A percentile compares a stretch with the other conserved stretches of the same genome.
Evolutionary conservation across 2,113 vertebrate species (phyloP).

Genomic region (Struthidea cinerea): DNA sequence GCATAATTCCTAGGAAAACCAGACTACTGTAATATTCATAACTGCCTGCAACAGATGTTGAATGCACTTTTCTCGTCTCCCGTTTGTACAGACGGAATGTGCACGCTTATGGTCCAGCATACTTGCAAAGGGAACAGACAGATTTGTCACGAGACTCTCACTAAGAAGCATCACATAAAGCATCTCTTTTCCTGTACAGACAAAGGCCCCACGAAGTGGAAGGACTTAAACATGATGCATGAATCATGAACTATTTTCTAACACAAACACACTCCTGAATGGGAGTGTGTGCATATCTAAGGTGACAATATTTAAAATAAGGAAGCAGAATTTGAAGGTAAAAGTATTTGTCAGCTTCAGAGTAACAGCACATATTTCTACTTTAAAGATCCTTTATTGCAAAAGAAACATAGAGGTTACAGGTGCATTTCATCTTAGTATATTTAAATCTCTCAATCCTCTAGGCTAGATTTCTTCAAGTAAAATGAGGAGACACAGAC

Average conservation of each 20-base stretch:
- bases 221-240: not conserved
- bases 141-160: not conserved
- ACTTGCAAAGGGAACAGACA: not conserved
- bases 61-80: not conserved
- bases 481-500: not conserved
- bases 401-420: not conserved
- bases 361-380: not conserved
- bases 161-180: not conserved
- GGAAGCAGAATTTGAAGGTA: not conserved
- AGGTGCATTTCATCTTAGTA: not conserved
- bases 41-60: constrained; percentile 5
- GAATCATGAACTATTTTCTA: not conserved
- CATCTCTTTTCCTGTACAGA: not conserved
- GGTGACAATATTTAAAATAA: not conserved
- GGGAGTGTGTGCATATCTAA: not conserved
- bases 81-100: not conserved
- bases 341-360: not conserved
- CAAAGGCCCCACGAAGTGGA: not conserved
- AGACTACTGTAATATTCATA: not conserved
- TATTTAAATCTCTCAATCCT: not conserved
- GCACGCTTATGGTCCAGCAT: not conserved
- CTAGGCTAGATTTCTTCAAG: not conserved
- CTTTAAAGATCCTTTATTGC: not conserved
- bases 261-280: rapidly evolving
- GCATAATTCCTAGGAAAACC: constrained; percentile 6